Base-by-base conservation (phyloP, 2,888 invertebrate species). In the Pterobdella sp. region DNA sequence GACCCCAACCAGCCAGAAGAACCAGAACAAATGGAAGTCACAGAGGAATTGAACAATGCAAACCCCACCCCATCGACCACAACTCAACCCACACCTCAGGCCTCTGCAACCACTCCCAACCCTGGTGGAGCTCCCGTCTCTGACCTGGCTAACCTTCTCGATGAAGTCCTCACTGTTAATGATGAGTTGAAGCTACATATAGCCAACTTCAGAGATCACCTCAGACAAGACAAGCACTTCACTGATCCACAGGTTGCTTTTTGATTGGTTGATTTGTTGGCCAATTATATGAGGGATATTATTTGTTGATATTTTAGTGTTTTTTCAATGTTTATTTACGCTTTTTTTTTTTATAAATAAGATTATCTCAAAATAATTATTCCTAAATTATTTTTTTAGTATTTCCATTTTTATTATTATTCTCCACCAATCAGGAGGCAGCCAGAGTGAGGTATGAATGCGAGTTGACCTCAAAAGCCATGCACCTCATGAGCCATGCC, bases 401-500 rank as follows among this genome's bases (percentile, higher is more conserved):
- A n/a, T n/a, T n/a, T n/a, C n/a, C n/a, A n/a, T n/a, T n/a, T n/a
- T n/a, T n/a, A n/a, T n/a, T n/a, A n/a, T n/a, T n/a, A n/a, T n/a
- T 60, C 31, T 36, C 10, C 69, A 1, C 1, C 4, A n/a, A 56
- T 0, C 34, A 52, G 35, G 76, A 74, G n/a, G 67, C 68, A 1
- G 60, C 75, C 26, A 74, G 77, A 4, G 77, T 77, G 1, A 91
- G 92, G 82, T 87, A 88, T 22, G 85, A 89, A 60, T 88, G 90
- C 76, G 89, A 90, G 80, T 86, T 89, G 72, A 89, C 92, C 0
- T 89, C 91, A 0, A 91, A 91, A 82, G 87, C 90, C 34, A 86
- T 93, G 80, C 95, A 95, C 82, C 90, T 89, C 77, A 86, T 94
- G 78, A 89, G 92, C 1, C 95, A 95, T 81, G 90, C 91, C 0